Base-by-base conservation (phyloP, 2,888 invertebrate species). In the Ferrisia virgata region DNA sequence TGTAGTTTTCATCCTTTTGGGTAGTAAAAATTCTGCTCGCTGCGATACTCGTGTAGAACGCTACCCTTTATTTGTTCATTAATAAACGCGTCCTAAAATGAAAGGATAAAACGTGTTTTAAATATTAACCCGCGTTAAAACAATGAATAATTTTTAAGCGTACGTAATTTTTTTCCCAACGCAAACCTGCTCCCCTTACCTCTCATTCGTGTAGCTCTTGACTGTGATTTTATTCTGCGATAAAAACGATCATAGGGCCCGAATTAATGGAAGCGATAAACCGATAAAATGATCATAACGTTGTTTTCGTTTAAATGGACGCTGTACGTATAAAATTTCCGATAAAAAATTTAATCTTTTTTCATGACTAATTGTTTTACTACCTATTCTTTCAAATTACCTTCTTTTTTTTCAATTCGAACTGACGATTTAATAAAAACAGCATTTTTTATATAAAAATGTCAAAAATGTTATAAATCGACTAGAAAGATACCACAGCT, bases 71-170 rank as follows among this genome's bases (percentile, higher is more conserved):
- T 69, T 69, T 72, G 72, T 72, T 72, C 28, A 72, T 72, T 72
- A 72, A 72, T 72, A 72, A 72, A 72, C 72, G 72, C 72, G 72
- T 72, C 72, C 72, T 72, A 72, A 72, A 72, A 72, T 72, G 72
- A 72, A 72, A 72, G 72, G 33, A 36, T 36, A 36, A 72, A 72
- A 72, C 72, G 72, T 72, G 72, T 72, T 72, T 72, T 72, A 72
- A 72, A 72, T 72, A 72, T 72, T 72, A 72, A 72, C 72, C 72
- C 72, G 36, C 72, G n/a, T 72, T 33, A 72, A 72, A 72, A 72
- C 72, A 72, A 72, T 72, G 72, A 72, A 72, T 72, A 72, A 72
- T 72, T 72, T 72, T 72, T 72, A 72, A 36, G n/a, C 31, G 31
- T 69, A 31, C 2, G 69, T 69, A 69, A 69, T 72, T 72, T 72